Evolutionary conservation across 2,113 vertebrate species (phyloP), one percentile per base, ranked within the genome.

Genomic region (Plotosus lineatus): DNA sequence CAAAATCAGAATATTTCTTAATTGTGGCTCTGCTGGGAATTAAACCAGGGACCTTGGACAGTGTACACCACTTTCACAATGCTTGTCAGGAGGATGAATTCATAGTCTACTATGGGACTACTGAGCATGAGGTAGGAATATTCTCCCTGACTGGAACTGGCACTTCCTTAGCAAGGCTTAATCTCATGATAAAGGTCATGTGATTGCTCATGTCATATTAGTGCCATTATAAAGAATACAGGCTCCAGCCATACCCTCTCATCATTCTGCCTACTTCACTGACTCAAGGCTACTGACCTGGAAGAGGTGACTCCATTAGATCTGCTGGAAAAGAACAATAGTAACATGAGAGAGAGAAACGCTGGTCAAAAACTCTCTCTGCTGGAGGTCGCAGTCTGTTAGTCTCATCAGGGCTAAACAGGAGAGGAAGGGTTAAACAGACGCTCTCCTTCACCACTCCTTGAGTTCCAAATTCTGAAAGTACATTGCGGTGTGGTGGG

Each of bases 211-310:
- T 72, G 69, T 50, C 69, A 72, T 33, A 51, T 73, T 31, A 11
- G 55, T 33, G n/a, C 38, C 28, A 46, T 31, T 21, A 19, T 19
- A 48, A 61, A 61, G 75, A 46, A 77, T 36, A 36, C 23, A 61
- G 3, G 48, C 42, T 33, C 21, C 55, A 63, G 31, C 44, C 42
- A 33, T 33, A 21, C 42, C 51, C 66, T 68, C 44, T 78, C 17
- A 69, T 66, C 33, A 40, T 78, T 75, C 69, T 12, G 36, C 46
- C 55, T 40, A 40, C 68, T 26, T 21, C 77, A 61, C 23, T 26
- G 23, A 75, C 78, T 82, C 68, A 84, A 80, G 73, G 77, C 58
- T 82, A 77, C 38, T 87, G 86, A 79, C 84, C 86, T 85, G 84
- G 86, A 85, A 87, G 79, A 79, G 73, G 66, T 44, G 66, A 74